Evolutionary conservation across 2,888 invertebrate genomes (phyloP), one percentile per base, ranked within the genome.

Genomic region (Drosophila engyochracea): DNA sequence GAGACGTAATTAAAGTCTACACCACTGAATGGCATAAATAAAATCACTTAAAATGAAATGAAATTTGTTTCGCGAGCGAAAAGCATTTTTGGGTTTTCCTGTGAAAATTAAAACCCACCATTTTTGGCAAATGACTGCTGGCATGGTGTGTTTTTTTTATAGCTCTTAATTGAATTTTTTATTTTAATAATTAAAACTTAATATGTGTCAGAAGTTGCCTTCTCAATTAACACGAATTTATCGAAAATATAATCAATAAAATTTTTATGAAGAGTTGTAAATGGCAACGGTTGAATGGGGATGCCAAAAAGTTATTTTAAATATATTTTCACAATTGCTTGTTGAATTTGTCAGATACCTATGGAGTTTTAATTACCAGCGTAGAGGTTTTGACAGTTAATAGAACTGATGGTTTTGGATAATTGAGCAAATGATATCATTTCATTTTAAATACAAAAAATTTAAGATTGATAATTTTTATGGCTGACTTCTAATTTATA

Each of bases 41-140:
- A 74, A 68, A 59, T 54, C 62, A 76, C 62, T 74, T 60, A 31
- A 55, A 75, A 69, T 76, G 30, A 55, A 76, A 76, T 76, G 51
- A 51, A 69, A 58, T 59, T 60, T 76, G 12, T 70, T 61, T 52
- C 28, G 37, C 37, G 28, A 44, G 31, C 31, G 31, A 71, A 57
- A 44, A 30, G n/a, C 14, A 53, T 49, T 76, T 76, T 33, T 12
- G 39, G 41, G 33, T 60, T 64, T 33, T 22, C 58, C 10, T 22
- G n/a, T 22, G 9, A 30, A 44, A 44, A 57, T 39, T 30, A 16
- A 25, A 55, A 47, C 22, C 22, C 35, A 37, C 14, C 7, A n/a
- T 30, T 52, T 30, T 61, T 22, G 16, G 16, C 4, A 6, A 37
- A 16, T 30, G n/a, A 35, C 52, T 33, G 39, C 12, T n/a, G 22